Percentiles rank a stretch among this genome's conserved stretches.
Conservation (phyloP, 30 jellyfish, hydroid and myxozoan genomes). For the Hydractinia echinata region DNA sequence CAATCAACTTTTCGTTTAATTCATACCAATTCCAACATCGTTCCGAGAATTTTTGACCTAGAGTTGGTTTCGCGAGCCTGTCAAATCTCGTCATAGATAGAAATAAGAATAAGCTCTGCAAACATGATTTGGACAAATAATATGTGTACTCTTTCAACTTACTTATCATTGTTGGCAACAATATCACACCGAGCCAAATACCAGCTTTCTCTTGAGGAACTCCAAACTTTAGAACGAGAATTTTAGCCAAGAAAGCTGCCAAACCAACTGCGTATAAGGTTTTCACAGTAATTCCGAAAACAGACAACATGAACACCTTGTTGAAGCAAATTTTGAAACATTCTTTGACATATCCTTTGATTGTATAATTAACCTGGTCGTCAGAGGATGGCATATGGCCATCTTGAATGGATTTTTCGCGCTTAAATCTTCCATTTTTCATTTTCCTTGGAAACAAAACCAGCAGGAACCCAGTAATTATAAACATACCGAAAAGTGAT, state of each 20-base stretch:
- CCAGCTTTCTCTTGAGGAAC: conserved; percentile 51
- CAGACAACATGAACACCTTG: conserved; percentile 49
- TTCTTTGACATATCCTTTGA: conserved; percentile 48
- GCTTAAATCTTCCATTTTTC: conserved; percentile 37
- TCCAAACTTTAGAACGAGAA: conserved; percentile 66
- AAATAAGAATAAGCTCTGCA: too few species aligned
- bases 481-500: conserved; percentile 47
- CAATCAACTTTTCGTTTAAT: too few species aligned
- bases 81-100: too few species aligned
- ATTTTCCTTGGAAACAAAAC: conserved; percentile 60
- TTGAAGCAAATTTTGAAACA: conserved; percentile 38
- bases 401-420: conserved; percentile 48
- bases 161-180: conserved; percentile 86
- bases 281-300: conserved; percentile 52
- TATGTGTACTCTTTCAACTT: not conserved
- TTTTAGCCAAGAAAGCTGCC: conserved; percentile 59
- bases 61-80: too few species aligned
- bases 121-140: too few species aligned
- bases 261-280: conserved; percentile 54
- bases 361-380: conserved; percentile 37
- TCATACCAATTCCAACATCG: too few species aligned
- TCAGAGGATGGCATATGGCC: conserved; percentile 69
- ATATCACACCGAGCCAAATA: conserved; percentile 44
- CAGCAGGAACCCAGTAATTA: conserved; percentile 55
- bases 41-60: too few species aligned